phyloP scores from a whole-genome alignment of 2,888 invertebrate genomes.

The Ptychoptera contaminata region DNA sequence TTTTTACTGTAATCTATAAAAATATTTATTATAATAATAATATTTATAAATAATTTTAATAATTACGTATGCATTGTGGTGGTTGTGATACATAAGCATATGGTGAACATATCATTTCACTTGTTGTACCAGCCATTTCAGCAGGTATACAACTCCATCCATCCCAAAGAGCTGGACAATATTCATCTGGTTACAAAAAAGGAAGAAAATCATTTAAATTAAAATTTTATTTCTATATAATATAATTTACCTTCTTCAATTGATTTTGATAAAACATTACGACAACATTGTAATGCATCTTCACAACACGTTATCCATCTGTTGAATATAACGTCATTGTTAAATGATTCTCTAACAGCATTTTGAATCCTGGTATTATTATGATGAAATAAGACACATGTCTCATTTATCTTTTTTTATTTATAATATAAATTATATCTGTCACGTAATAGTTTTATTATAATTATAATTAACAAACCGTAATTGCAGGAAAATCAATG shows the following conservation, averaged over 20 bases:
- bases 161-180: conserved; percentile 43
- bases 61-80: conserved; percentile 41
- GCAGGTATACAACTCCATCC: conserved; percentile 46
- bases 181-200: conserved; percentile 11
- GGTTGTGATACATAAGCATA: conserved; percentile 39
- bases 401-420: background rate
- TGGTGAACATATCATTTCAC: conserved; percentile 37
- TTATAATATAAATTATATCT: too few species aligned
- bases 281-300: conserved; percentile 13
- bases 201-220: background rate
- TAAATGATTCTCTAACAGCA: conserved; percentile 11
- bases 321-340: conserved; percentile 7
- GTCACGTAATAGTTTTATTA: too few species aligned
- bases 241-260: background rate
- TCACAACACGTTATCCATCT: conserved; percentile 13
- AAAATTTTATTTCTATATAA: background rate
- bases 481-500: background rate
- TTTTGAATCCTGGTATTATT: conserved; percentile 5
- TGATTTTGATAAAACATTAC: conserved; percentile 7
- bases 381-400: conserved; percentile 11
- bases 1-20: conserved; percentile 40
- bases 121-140: conserved; percentile 28
- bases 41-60: conserved; percentile 5
- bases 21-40: background rate
- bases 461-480: background rate